Conservation (phyloP, 2,888 invertebrate species). For the Cosmia trapezina region DNA sequence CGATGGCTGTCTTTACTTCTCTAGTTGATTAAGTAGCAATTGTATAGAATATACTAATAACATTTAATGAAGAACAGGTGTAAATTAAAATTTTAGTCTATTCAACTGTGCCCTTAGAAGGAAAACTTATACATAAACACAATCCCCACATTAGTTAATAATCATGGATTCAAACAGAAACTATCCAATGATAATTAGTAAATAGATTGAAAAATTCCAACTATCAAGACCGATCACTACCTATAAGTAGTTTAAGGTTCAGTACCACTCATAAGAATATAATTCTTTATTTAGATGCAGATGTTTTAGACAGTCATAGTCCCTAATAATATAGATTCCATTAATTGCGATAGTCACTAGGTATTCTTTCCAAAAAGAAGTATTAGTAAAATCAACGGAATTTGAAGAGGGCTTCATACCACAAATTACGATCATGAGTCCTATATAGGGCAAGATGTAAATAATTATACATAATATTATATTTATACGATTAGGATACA, state of each 20-base stretch:
- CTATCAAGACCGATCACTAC: constrained; percentile 16
- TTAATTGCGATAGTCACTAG: constrained; percentile 44
- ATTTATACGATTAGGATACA: constrained; percentile 73
- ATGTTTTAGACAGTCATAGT: constrained; percentile 56
- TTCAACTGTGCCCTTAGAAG: constrained; percentile 45
- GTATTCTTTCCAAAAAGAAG: constrained; percentile 44
- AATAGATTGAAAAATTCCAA: constrained; percentile 16
- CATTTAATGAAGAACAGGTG: constrained; percentile 27
- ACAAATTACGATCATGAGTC: constrained; percentile 62
- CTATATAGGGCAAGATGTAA: constrained; percentile 69
- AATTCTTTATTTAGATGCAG: constrained; percentile 46
- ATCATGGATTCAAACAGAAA: constrained; percentile 14
- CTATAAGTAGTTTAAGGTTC: constrained; percentile 25
- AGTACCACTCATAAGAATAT: constrained; percentile 33
- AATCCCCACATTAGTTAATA: background rate
- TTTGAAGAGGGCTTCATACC: constrained; percentile 60
- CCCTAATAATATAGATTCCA: constrained; percentile 58
- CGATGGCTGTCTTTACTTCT: constrained; percentile 61
- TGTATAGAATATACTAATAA: constrained; percentile 28
- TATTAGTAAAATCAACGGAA: constrained; percentile 52
- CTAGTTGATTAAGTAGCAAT: constrained; percentile 42
- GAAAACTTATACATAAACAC: background rate
- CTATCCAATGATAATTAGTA: background rate
- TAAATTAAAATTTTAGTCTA: constrained; percentile 26
- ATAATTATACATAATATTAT: constrained; percentile 73